Base-by-base conservation (phyloP, 2,113 vertebrate species). In the Hypomesus transpacificus region DNA sequence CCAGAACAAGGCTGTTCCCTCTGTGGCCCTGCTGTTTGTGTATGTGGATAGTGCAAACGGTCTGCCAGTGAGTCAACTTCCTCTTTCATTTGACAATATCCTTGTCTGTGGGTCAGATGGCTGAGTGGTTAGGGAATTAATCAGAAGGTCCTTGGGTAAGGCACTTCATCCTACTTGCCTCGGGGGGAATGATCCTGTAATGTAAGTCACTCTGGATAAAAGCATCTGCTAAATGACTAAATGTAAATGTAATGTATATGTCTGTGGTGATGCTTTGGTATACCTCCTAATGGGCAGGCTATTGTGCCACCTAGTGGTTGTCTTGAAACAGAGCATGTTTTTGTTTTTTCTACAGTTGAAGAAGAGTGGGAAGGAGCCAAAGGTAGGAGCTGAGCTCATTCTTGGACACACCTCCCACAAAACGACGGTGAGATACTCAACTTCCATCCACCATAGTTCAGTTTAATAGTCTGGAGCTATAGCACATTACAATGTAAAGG, bases 291-390 rank as follows among this genome's bases (percentile, higher is more conserved):
- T 46, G 39, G 39, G 9, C 9, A 46, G 39, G 39, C 9, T 57
- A 24, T 4, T 69, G 9, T 69, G 16, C 20, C 28, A 69, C 54
- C 31, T 21, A 21, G 31, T 70, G 68, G 24, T 56, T 52, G 3
- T 62, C 14, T 65, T 16, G 28, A 57, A 72, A 51, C 3, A 53
- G 1, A 54, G n/a, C 68, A 3, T 9, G 21, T 18, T 9, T 70
- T 71, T 4, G 84, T 3, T 76, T 3, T 78, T 17, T 82, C 20
- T 80, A n/a, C 74, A 97, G 95, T 74, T 95, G 31, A 93, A 92
- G 69, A 97, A 95, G 79, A 94, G 94, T 21, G 91, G 91, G 73
- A 96, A 96, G 80, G 90, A 91, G 3, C 94, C 95, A 61, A 92
- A 90, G 77, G 87, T 94, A 51, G 93, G 90, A 3, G 90, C 88